Conservation (phyloP, 2,113 vertebrate genomes). For the Neofelis nebulosa region DNA sequence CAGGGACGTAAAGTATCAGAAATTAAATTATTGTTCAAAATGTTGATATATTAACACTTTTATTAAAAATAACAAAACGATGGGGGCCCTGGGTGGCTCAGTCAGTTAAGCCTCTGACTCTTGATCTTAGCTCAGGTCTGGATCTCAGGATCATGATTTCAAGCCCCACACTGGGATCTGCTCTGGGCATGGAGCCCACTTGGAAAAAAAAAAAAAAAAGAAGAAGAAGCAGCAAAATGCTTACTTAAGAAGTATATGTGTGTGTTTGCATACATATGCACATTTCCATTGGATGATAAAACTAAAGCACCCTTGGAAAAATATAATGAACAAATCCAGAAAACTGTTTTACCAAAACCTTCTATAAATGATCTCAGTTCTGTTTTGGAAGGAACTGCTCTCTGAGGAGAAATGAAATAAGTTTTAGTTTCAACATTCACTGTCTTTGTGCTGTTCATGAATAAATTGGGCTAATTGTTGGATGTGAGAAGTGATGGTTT, state of each 20-base stretch:
- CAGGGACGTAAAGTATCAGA: not conserved
- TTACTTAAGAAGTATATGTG: not conserved
- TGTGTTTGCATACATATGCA: not conserved
- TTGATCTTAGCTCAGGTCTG: no score
- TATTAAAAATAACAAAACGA: conserved; percentile 20
- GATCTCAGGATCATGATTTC: no score
- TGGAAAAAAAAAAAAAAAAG: no score
- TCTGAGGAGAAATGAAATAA: conserved; percentile 50
- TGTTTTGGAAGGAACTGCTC: conserved; percentile 28
- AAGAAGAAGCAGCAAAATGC: not conserved
- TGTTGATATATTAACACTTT: not conserved
- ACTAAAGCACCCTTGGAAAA: not conserved
- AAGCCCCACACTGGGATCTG: no score
- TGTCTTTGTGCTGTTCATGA: conserved; percentile 46
- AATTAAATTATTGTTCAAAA: conserved; percentile 34
- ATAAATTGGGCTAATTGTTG: conserved; percentile 59
- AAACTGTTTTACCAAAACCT: not conserved
- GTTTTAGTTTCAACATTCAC: conserved; percentile 58
- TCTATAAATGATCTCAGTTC: conserved; percentile 59
- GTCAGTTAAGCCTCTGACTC: no score
- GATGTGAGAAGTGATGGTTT: conserved; percentile 61
- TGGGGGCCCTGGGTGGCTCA: no score
- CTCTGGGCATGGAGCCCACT: no score
- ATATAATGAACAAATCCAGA: not conserved
- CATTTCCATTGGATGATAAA: not conserved